Base-by-base conservation (phyloP, 1,140 invertebrate genomes). In the Zaprionus ghesquierei region DNA sequence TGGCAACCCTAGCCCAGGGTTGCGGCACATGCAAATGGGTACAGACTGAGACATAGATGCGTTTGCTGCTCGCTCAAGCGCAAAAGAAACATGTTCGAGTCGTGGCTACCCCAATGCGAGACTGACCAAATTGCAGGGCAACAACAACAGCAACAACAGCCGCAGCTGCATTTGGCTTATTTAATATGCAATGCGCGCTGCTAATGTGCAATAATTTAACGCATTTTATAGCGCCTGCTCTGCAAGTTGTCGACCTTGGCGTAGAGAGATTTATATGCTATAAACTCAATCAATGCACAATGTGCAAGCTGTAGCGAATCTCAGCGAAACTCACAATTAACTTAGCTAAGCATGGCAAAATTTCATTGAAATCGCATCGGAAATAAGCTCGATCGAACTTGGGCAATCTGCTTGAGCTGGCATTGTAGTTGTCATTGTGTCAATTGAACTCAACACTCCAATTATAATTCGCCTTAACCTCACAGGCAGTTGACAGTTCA, bases 141-240 rank as follows among this genome's bases (percentile, higher is more conserved):
- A 8, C 44, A 33, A 33, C 59, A 61, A 2, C 44, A 41, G 13
- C 10, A 44, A 5, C 6, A 38, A 20, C 13, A 15, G 46, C n/a
- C 60, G 41, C 66, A 69, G 65, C 56, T 69, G 56, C 56, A 69
- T 20, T 69, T 62, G 59, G 38, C 46, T 71, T 66, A 71, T 66
- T 66, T 71, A 66, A 71, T 66, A 65, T 69, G 68, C 68, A 55
- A 55, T 58, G 31, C 25, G 29, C 33, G 35, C 22, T 54, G 49
- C 31, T 69, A 60, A 68, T 68, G 56, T 12, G 49, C 65, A 44
- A 69, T 69, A 31, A 61, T 69, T 61, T 29, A 61, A 46, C 35
- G 18, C 13, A 38, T 25, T 69, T 69, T 53, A 69, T 53, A 31
- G 25, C n/a, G 18, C 31, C 10, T 27, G 41, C 10, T 58, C 29